Evolutionary conservation across 2,113 vertebrate species (phyloP).

Genomic region (Myotis brandtii): DNA sequence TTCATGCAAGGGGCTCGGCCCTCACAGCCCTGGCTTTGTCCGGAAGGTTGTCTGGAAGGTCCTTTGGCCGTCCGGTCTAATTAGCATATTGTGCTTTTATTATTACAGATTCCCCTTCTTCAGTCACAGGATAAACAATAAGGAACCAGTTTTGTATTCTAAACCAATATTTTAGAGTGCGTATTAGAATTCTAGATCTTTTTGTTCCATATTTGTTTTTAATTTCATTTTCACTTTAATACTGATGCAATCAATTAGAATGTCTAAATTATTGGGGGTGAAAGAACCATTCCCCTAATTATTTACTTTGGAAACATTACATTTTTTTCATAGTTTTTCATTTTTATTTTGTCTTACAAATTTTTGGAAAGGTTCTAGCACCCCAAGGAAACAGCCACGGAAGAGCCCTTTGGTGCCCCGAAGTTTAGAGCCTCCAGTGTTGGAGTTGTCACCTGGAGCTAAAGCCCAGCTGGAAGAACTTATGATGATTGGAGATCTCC

Average conservation of each 20-base stretch:
- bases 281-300: not conserved
- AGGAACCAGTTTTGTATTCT: not conserved
- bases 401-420: constrained; percentile 97
- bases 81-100: no score
- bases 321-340: constrained; percentile 19
- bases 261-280: not conserved
- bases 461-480: constrained; percentile 97
- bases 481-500: constrained; percentile 98
- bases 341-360: constrained; percentile 5
- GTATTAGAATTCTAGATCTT: not conserved
- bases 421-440: constrained; percentile 95
- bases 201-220: constrained; percentile 25
- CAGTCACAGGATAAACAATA: not conserved
- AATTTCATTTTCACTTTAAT: constrained; percentile 27
- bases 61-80: no score
- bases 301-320: not conserved
- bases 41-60: no score
- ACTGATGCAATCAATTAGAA: not conserved
- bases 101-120: not conserved
- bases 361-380: constrained; percentile 88
- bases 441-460: constrained; percentile 94
- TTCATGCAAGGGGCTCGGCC: no score
- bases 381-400: constrained; percentile 96
- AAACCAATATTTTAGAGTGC: constrained; percentile 2
- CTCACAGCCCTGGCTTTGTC: no score